Percentiles rank a stretch among this genome's conserved stretches.
phyloP scores from a whole-genome alignment of 2,888 invertebrate species.

The Anodontia alba region DNA sequence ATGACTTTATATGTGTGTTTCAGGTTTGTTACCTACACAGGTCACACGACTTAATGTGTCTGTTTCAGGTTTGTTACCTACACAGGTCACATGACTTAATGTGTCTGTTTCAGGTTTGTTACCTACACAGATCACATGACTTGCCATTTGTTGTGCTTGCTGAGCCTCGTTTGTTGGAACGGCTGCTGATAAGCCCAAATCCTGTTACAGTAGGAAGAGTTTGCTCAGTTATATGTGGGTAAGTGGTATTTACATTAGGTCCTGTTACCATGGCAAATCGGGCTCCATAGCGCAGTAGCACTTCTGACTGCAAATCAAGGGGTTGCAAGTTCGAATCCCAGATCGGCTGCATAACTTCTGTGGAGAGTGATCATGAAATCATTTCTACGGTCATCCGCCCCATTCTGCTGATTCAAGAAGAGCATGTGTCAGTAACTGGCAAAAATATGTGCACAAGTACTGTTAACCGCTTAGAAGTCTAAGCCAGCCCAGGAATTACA shows the following conservation, averaged over 20 bases:
- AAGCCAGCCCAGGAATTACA: no score
- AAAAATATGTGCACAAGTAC: no score
- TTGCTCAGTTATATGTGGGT: slow-evolving; percentile 52
- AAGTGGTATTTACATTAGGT: not conserved
- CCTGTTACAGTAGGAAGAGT: slow-evolving; percentile 49
- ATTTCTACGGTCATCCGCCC: no score
- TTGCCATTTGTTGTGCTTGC: slow-evolving; percentile 67
- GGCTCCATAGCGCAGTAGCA: no score
- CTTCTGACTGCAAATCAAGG: no score
- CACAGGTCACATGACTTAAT: slow-evolving; percentile 41
- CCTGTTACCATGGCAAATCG: no score
- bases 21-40: slow-evolving; percentile 63
- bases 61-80: slow-evolving; percentile 62
- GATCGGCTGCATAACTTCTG: no score
- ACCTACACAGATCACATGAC: slow-evolving; percentile 51
- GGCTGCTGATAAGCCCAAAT: slow-evolving; percentile 63
- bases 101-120: slow-evolving; percentile 58
- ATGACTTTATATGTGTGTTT: slow-evolving; percentile 45
- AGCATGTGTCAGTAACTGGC: no score
- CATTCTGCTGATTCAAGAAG: no score
- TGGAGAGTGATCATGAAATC: no score
- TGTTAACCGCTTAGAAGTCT: no score
- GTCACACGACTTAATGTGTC: slow-evolving; percentile 40
- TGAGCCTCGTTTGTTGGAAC: slow-evolving; percentile 55
- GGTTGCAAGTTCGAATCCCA: no score